Evolutionary conservation across 1,140 invertebrate genomes (phyloP), one percentile per base, ranked within the genome.

Genomic region (Melanaphis sacchari): DNA sequence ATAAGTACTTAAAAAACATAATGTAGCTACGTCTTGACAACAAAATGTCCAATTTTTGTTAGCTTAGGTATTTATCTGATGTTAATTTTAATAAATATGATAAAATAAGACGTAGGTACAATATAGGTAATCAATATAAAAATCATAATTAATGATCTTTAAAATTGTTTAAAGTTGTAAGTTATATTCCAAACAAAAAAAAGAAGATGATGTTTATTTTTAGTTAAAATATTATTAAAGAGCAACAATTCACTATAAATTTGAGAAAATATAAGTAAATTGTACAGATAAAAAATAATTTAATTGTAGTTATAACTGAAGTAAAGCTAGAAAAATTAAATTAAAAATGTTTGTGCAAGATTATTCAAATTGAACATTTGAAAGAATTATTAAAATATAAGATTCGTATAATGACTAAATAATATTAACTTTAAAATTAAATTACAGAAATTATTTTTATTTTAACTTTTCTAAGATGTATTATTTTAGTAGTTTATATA

Each of bases 351-450:
- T 11, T 46, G 9, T 46, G 15, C 24, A 88, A 36, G 21, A 88
- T 49, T 87, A n/a, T 66, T 31, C 31, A n/a, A 31, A 66, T n/a
- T 66, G 31, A 66, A 66, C 22, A n/a, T 87, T 38, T n/a, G 7
- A 43, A 87, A 87, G 85, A 46, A 87, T n/a, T 87, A 87, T 31
- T 49, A 36, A 87, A 52, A 88, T 40, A 22, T n/a, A 46, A 88
- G 11, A n/a, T 24, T 49, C 46, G 0, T 49, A n/a, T 49, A n/a
- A 46, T 88, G 85, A 49, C 46, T 88, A 36, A 88, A 36, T 88
- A 46, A 88, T 36, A 88, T 36, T 9, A 87, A 88, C 43, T 49
- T 49, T 49, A 6, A n/a, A 49, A 36, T 87, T 87, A 36, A 87
- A 87, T 36, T 36, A 87, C n/a, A 41, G 11, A 26, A 21, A 87